Evolutionary conservation across 1,140 invertebrate genomes (phyloP).

Genomic region (Atopsyche davidsoni): DNA sequence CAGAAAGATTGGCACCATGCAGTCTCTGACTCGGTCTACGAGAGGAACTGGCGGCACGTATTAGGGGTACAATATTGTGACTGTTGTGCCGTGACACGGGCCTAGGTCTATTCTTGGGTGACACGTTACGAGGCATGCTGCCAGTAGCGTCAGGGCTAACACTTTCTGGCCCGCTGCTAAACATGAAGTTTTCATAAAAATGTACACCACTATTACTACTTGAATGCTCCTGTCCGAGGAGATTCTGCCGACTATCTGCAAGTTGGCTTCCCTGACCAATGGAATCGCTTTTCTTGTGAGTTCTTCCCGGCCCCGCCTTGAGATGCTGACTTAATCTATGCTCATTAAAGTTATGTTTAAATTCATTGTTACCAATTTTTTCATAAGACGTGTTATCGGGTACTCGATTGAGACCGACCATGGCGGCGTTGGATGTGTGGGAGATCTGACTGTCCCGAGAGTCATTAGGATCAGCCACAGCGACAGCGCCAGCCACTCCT

Average conservation of each 20-base stretch:
- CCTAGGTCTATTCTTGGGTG: constrained; percentile 17
- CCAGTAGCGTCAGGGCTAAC: constrained; percentile 36
- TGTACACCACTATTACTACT: constrained; percentile 34
- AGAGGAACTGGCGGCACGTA: constrained; percentile 3
- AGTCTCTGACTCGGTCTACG: constrained; percentile 13
- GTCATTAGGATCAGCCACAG: constrained; percentile 39
- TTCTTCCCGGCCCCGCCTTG: constrained; percentile 35
- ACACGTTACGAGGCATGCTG: constrained; percentile 42
- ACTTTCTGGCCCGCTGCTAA: constrained; percentile 32
- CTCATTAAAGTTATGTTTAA: constrained; percentile 34
- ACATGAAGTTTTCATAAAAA: constrained; percentile 43
- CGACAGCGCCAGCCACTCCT: constrained; percentile 23
- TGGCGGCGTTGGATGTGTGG: constrained; percentile 20
- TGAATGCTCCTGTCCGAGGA: constrained; percentile 41
- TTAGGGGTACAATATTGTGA: constrained; percentile 7
- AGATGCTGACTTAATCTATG: constrained; percentile 39
- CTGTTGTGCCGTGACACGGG: constrained; percentile 20
- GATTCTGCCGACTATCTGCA: constrained; percentile 45
- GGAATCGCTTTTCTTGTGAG: constrained; percentile 46
- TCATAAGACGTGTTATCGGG: constrained; percentile 22
- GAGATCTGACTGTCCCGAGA: constrained; percentile 33
- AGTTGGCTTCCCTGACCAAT: constrained; percentile 41
- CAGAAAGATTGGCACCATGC: constrained; percentile 10
- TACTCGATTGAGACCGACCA: constrained; percentile 19
- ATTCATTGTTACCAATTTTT: constrained; percentile 16